Percentiles rank a stretch among this genome's conserved stretches.
phyloP scores from a whole-genome alignment of 2,888 invertebrate species.

The Spatulosminthurus flaviceps region DNA sequence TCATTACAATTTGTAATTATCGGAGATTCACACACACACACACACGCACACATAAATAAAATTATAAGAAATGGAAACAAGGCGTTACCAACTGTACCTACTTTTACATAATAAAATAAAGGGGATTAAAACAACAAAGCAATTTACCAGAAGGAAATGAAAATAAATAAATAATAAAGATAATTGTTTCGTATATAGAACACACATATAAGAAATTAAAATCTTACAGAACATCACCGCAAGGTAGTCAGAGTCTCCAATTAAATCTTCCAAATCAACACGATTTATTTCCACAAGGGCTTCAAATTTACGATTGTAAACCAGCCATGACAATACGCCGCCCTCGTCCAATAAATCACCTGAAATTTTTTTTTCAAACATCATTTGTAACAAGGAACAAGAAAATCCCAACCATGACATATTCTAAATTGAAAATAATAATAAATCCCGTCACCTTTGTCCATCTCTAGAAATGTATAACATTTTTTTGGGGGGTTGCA shows the following conservation, averaged over 20 bases:
- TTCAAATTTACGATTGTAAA: constrained; percentile 88
- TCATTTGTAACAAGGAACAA: not conserved
- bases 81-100: not conserved
- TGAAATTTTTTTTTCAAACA: constrained; percentile 65
- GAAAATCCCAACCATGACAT: too few relatives aligned
- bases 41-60: not conserved
- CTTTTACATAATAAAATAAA: not conserved
- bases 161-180: too few relatives aligned
- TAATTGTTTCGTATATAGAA: not conserved
- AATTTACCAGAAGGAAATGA: constrained; percentile 4
- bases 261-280: constrained; percentile 82
- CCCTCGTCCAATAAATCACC: constrained; percentile 80
- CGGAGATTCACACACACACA: too few relatives aligned
- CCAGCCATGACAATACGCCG: constrained; percentile 89
- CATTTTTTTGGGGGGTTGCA: not conserved
- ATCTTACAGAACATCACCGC: constrained; percentile 92
- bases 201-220: not conserved
- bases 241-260: constrained; percentile 88
- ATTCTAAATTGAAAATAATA: not conserved
- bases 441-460: constrained; percentile 1
- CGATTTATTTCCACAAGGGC: constrained; percentile 88
- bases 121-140: not conserved
- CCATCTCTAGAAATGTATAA: constrained; percentile 28
- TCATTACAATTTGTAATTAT: not conserved
- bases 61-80: not conserved